Base-by-base conservation (phyloP, 2,797 vertebrate genomes). In the Myioborus melanocephalus region DNA sequence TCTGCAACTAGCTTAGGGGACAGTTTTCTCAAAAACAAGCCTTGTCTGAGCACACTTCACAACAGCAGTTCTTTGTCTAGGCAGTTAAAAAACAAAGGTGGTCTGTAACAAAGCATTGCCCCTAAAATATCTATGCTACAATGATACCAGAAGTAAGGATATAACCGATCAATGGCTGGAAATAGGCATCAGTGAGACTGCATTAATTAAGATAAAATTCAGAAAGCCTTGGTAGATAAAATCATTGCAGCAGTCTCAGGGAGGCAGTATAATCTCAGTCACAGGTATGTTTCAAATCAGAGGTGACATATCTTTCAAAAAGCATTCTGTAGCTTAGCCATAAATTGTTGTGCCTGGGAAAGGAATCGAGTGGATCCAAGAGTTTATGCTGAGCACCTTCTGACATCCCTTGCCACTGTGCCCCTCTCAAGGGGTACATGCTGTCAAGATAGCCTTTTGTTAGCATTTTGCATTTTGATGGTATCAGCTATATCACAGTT, bases 381-480 rank as follows among this genome's bases (percentile, higher is more conserved):
- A 28, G 70, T 30, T 81, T 90, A 59, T 80, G 47, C 27, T 28
- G 32, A 19, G 50, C 34, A 46, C 27, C 43, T 39, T 87, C 34
- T 87, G 53, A 43, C 14, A 55, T 13, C 35, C 27, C 49, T 70
- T 19, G 8, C 13, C 1, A 1, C 27, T 32, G n/a, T 46, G 22
- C 1, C 24, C 21, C 12, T 75, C 12, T 66, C 26, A 46, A 49
- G 41, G 78, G 59, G 21, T 66, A 76, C 6, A 4, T 22, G 18
- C 79, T 89, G 69, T 68, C 27, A 65, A 94, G 85, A 73, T 63
- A 83, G 83, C 56, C 17, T 9, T 94, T 94, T 87, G 83, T 90
- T 90, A 93, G 69, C 59, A 46, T 86, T 27, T 95, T 95, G 89
- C 61, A 69, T 86, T 83, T 68, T 92, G 91, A 89, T 59, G 94